Conservation (phyloP, 2,113 vertebrate species). For the Rissa tridactyla region DNA sequence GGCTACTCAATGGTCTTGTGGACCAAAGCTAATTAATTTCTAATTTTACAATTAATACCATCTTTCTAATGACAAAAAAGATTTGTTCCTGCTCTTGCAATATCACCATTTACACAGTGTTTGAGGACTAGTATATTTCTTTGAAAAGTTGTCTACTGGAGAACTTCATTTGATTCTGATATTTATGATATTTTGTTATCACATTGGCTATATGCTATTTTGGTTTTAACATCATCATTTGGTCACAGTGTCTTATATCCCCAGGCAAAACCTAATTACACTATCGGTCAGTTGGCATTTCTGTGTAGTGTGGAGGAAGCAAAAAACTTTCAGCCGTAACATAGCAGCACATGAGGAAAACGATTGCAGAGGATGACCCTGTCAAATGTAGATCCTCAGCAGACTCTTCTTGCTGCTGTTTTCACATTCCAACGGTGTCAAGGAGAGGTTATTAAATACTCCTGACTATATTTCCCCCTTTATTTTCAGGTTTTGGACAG, state of each 20-base stretch:
- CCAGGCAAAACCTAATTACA: neutral
- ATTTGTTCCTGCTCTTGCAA: neutral
- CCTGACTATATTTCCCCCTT: neutral
- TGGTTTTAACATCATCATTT: neutral
- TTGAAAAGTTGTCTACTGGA: neutral
- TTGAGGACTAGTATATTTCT: neutral
- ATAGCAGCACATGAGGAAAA: neutral
- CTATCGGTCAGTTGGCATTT: neutral
- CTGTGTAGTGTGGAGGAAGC: neutral
- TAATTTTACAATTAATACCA: constrained; percentile 24
- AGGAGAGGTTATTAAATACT: neutral
- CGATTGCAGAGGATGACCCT: neutral
- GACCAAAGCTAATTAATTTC: constrained; percentile 17
- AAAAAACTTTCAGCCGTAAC: neutral
- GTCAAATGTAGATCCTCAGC: neutral
- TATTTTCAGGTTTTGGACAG: neutral
- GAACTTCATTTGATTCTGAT: neutral
- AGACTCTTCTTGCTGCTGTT: neutral
- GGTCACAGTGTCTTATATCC: neutral
- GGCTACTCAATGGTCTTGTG: neutral
- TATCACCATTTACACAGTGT: neutral
- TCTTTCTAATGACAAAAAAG: neutral
- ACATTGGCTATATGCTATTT: neutral
- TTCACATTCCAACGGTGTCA: neutral
- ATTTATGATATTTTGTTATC: neutral